These are phyloP conservation scores for Aurelia sp. DNA, from an alignment of 30 jellyfish, hydroid and myxozoan genomes.

Conservation along the genomic window DNA sequence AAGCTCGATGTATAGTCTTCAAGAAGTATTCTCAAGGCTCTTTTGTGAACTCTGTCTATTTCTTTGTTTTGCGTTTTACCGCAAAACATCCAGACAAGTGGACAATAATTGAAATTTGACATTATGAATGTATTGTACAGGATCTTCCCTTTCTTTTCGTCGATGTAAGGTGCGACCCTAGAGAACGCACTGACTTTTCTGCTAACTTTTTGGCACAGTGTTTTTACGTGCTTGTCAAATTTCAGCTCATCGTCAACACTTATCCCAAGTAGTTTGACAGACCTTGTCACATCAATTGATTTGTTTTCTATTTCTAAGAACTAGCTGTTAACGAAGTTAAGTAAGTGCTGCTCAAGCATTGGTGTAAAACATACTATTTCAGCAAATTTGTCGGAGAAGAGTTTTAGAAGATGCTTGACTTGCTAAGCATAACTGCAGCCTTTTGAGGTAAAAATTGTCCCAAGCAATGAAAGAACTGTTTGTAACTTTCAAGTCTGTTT, in stretches of 20 bases:
- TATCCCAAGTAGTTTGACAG: conserved; percentile 32
- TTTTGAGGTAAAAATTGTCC: too few species aligned
- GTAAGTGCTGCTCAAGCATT: too few species aligned
- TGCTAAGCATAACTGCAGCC: too few species aligned
- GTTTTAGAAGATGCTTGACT: too few species aligned
- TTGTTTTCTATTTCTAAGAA: too few species aligned
- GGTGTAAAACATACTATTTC: too few species aligned
- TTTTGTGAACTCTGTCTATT: conserved; percentile 43
- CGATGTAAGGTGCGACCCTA: conserved; percentile 25
- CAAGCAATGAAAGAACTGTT: too few species aligned
- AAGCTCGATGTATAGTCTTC: conserved; percentile 22
- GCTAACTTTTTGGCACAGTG: conserved; percentile 33
- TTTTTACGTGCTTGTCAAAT: conserved; percentile 5
- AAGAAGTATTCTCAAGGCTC: conserved; percentile 43
- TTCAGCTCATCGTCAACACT: conserved; percentile 17
- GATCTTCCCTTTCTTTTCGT: conserved; percentile 24
- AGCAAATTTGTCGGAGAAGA: too few species aligned
- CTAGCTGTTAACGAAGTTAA: too few species aligned
- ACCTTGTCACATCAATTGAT: too few species aligned
- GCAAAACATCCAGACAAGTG: conserved; percentile 67
- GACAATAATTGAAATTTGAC: conserved; percentile 60
- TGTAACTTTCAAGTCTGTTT: too few species aligned
- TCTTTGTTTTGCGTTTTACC: conserved; percentile 32
- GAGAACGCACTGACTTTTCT: conserved; percentile 29
- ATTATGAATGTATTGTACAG: conserved; percentile 33